phyloP scores from a whole-genome alignment of 2,797 vertebrate species.

The Naso thynnoides region DNA sequence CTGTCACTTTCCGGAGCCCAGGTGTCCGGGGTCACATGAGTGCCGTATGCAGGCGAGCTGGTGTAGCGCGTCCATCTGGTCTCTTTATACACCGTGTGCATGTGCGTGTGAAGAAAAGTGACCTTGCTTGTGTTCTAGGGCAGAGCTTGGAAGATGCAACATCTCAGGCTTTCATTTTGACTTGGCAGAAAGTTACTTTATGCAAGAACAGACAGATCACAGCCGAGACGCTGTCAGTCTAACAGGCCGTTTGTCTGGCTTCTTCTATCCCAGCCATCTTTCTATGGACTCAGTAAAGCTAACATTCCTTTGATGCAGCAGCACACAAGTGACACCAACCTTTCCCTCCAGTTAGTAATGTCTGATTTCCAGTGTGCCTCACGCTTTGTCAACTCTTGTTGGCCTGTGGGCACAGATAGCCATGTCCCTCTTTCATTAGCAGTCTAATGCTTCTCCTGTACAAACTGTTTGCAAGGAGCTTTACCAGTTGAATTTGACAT shows the following conservation, averaged over 20 bases:
- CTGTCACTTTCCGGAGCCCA: constrained; percentile 75
- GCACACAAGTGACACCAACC: too few species aligned
- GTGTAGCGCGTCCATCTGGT: constrained; percentile 80
- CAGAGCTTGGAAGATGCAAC: constrained; percentile 16
- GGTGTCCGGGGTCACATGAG: constrained; percentile 75
- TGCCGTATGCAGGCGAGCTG: constrained; percentile 65
- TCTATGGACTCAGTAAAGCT: constrained; percentile 11
- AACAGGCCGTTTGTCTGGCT: constrained; percentile 37
- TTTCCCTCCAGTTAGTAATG: too few species aligned
- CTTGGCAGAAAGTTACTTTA: constrained; percentile 47
- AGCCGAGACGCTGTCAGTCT: constrained; percentile 49
- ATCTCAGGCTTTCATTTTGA: constrained; percentile 34
- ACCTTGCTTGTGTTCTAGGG: constrained; percentile 62
- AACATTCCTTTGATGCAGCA: too few species aligned
- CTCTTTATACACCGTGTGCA: constrained; percentile 33
- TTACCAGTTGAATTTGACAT: neutral
- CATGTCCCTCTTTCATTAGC: neutral
- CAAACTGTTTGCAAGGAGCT: neutral
- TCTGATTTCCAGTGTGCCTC: too few species aligned
- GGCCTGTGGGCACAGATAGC: neutral
- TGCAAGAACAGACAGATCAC: constrained; percentile 42
- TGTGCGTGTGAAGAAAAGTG: constrained; percentile 50
- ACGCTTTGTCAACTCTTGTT: too few species aligned
- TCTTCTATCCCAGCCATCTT: constrained; percentile 49
- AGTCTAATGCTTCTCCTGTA: too few species aligned